phyloP scores from a whole-genome alignment of 2,888 invertebrate species.

The Torymus auratus region DNA sequence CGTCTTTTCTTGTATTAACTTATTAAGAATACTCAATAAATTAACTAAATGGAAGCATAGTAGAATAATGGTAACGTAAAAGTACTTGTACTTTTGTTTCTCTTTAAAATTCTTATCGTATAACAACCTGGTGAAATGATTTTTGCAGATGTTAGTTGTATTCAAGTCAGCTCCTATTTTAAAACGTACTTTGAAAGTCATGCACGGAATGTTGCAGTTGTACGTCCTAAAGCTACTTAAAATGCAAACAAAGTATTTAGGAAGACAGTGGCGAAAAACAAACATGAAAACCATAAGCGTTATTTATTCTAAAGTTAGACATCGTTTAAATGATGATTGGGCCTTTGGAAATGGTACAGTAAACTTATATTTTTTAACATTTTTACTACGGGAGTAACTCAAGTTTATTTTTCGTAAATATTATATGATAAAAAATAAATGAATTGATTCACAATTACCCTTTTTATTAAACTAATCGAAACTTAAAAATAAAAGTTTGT shows the following conservation, averaged over 20 bases:
- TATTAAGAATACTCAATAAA: slow-evolving; percentile 97
- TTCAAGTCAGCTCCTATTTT: slow-evolving; percentile 99
- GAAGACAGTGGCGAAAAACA: slow-evolving; percentile 98
- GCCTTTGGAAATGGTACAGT: slow-evolving; percentile 95
- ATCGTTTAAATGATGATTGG: slow-evolving; percentile 99
- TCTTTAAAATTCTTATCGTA: slow-evolving; percentile 12
- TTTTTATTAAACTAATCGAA: too few species aligned
- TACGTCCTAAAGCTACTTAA: slow-evolving; percentile 98
- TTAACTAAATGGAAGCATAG: slow-evolving; percentile 99
- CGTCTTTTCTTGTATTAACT: slow-evolving; percentile 97
- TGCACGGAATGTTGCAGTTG: slow-evolving; percentile 97
- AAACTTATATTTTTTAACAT: background rate
- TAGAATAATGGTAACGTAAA: slow-evolving; percentile 86
- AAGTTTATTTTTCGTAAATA: background rate
- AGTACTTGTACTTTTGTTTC: background rate
- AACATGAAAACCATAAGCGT: slow-evolving; percentile 99
- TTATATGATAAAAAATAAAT: background rate
- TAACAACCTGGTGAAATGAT: slow-evolving; percentile 1
- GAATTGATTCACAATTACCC: too few species aligned
- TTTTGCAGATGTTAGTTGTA: slow-evolving; percentile 92
- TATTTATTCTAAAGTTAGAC: slow-evolving; percentile 97
- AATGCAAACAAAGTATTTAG: slow-evolving; percentile 99
- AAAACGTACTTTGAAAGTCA: slow-evolving; percentile 95
- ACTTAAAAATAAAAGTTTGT: too few species aligned
- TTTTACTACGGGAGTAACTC: background rate